Evolutionary conservation across 2,888 invertebrate genomes (phyloP).

Genomic region (Ligdia adustata): DNA sequence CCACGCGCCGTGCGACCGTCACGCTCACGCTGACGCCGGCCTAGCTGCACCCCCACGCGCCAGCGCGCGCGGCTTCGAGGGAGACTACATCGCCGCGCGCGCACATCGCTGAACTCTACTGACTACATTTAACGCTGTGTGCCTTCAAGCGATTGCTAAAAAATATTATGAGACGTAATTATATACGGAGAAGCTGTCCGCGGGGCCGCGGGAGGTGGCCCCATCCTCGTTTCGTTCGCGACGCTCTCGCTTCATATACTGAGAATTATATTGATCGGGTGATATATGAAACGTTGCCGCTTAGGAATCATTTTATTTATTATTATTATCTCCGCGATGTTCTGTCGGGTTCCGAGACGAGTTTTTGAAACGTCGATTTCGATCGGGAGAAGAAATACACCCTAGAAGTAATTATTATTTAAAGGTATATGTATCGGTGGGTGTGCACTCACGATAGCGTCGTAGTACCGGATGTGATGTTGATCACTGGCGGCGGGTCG

Average conservation of each 20-base stretch:
- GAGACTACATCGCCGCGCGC: constrained; percentile 64
- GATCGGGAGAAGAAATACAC: constrained; percentile 83
- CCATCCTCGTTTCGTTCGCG: constrained; percentile 62
- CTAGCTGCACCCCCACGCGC: constrained; percentile 75
- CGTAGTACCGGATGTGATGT: constrained; percentile 77
- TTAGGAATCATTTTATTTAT: constrained; percentile 80
- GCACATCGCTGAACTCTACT: constrained; percentile 78
- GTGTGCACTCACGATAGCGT: constrained; percentile 73
- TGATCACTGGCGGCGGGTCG: constrained; percentile 67
- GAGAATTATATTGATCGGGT: constrained; percentile 83
- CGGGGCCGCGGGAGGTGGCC: constrained; percentile 71
- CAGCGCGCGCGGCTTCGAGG: constrained; percentile 60
- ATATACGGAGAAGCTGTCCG: constrained; percentile 75
- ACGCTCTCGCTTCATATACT: constrained; percentile 82
- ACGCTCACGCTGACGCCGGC: constrained; percentile 97
- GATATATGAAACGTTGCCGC: constrained; percentile 84
- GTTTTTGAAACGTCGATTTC: constrained; percentile 82
- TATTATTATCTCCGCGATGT: constrained; percentile 82
- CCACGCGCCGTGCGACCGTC: constrained; percentile 93
- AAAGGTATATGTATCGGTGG: constrained; percentile 73
- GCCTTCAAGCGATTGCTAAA: constrained; percentile 92
- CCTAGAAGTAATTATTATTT: constrained; percentile 79
- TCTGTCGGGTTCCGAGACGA: constrained; percentile 81
- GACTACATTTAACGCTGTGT: constrained; percentile 89
- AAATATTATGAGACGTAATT: constrained; percentile 82